These are phyloP conservation scores for Reticulitermes speratus DNA, from an alignment of 1,140 invertebrate genomes.

Conservation along the genomic window DNA sequence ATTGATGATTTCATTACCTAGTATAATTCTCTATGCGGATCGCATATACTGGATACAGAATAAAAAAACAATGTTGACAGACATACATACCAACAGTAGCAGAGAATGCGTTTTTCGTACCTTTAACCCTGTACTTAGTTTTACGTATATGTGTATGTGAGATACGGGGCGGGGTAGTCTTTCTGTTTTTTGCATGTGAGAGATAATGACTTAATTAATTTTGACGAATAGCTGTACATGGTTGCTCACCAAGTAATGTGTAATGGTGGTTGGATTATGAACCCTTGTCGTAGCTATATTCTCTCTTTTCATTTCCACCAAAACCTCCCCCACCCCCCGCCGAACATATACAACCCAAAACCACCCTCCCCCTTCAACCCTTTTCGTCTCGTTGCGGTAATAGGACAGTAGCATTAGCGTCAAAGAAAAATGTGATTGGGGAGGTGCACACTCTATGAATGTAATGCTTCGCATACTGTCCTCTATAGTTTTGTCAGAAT, in stretches of 20 bases:
- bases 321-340: not conserved
- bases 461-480: not conserved
- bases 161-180: not conserved
- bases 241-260: conserved; percentile 14
- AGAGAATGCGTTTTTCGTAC: conserved; percentile 18
- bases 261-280: conserved; percentile 16
- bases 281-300: conserved; percentile 10
- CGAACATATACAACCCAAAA: conserved; percentile 11
- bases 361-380: conserved; percentile 4
- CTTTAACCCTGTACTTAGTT: conserved; percentile 12
- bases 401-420: conserved; percentile 3
- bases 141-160: conserved; percentile 13
- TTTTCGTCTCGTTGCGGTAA: conserved; percentile 18
- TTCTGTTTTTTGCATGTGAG: conserved; percentile 14
- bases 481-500: not conserved
- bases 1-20: conserved; percentile 14
- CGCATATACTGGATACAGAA: conserved; percentile 8
- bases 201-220: conserved; percentile 15
- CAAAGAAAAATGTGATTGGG: conserved; percentile 16
- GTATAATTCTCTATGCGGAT: conserved; percentile 12
- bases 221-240: conserved; percentile 18
- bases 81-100: conserved; percentile 6
- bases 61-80: conserved; percentile 9
- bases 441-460: not conserved
- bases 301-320: conserved; percentile 11